Percentiles rank a stretch among this genome's conserved stretches.
phyloP scores from a whole-genome alignment of 2,888 invertebrate species.

The Eudasyphora cyanicolor region DNA sequence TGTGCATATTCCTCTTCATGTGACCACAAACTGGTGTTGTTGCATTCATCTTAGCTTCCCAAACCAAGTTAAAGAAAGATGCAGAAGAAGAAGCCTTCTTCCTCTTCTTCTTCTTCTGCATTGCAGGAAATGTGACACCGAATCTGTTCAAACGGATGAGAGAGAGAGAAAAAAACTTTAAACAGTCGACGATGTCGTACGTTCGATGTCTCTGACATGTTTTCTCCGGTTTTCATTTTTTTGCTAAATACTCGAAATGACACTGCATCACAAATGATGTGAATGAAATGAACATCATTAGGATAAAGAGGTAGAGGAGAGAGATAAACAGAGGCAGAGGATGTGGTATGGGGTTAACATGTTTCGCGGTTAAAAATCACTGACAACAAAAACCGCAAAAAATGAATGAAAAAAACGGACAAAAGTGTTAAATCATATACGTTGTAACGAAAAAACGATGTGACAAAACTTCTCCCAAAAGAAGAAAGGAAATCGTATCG shows the following conservation, averaged over 20 bases:
- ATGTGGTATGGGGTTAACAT: background rate
- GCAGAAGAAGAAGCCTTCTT: slow-evolving; percentile 40
- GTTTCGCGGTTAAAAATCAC: background rate
- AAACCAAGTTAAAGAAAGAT: background rate
- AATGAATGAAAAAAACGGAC: background rate
- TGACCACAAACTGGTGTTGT: background rate
- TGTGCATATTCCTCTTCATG: background rate
- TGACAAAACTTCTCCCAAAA: background rate
- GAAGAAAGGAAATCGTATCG: background rate
- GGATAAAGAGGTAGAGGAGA: too few species aligned
- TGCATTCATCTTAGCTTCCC: background rate
- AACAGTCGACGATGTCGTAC: background rate
- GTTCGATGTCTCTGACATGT: background rate
- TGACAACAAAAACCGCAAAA: background rate
- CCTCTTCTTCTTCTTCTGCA: too few species aligned
- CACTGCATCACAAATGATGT: background rate
- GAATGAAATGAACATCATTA: background rate
- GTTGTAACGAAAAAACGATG: background rate
- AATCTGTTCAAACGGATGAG: too few species aligned
- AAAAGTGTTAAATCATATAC: background rate
- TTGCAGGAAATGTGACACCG: slow-evolving; percentile 64
- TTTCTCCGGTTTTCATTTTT: slow-evolving; percentile 4
- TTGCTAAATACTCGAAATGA: slow-evolving; percentile 2
- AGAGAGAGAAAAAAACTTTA: background rate
- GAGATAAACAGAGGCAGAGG: too few species aligned